Base-by-base conservation (phyloP, 2,888 invertebrate genomes). In the Leptopilina drosophilae region DNA sequence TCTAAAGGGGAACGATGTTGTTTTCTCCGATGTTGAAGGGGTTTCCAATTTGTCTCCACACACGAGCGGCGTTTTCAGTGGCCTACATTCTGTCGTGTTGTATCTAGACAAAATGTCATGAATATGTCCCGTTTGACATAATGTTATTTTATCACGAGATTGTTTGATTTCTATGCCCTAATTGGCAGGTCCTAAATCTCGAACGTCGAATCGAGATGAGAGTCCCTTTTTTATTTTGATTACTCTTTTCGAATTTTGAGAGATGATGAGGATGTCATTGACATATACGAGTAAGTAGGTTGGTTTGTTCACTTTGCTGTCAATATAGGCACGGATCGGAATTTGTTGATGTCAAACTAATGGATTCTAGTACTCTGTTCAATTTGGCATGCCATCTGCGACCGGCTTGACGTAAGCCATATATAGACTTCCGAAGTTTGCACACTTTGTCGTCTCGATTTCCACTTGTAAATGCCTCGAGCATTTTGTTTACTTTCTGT, bases 151-250 rank as follows among this genome's bases (percentile, higher is more conserved):
- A 33, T 33, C 33, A 33, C 33, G 33, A 33, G 9, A 11, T 67
- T 20, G 56, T 56, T 56, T 56, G 42, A 56, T 56, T n/a, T 56
- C 56, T 9, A 56, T 56, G 2, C 56, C 6, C 5, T 56, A 56
- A 5, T 12, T 56, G 12, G 56, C 56, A 14, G 56, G 9, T 11
- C 56, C 56, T 5, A 56, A 11, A 11, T 56, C 56, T 56, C 12
- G 9, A 12, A 56, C 56, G 56, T 56, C 56, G 56, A 56, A 83
- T 80, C 20, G 75, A 79, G 82, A 80, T 78, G 83, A 84, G 80
- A 77, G 78, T 79, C 79, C 78, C 78, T 64, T 59, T 65, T 62
- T 76, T 77, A 20, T 33, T 40, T 65, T 77, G 62, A 75, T 77
- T 64, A 78, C 77, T 69, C 75, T 65, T 79, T 78, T 84, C 82